These are phyloP conservation scores for Rhodophaea formosa DNA, from an alignment of 2,888 invertebrate genomes.

Conservation along the genomic window DNA sequence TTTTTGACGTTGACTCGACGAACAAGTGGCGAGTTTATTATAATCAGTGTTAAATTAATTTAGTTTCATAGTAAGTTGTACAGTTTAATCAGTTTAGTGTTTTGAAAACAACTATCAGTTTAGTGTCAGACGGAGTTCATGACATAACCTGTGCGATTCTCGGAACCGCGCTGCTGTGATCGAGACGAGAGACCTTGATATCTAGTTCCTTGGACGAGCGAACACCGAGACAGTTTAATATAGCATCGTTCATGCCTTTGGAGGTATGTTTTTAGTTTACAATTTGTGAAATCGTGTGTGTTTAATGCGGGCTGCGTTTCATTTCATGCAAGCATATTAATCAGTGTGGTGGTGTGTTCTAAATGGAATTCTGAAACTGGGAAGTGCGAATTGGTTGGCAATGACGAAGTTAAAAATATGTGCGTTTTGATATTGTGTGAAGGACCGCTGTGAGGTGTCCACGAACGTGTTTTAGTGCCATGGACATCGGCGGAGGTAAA, in stretches of 20 bases:
- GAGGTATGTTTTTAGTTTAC: constrained; percentile 79
- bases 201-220: constrained; percentile 78
- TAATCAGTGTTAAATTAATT: constrained; percentile 24
- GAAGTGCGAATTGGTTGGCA: constrained; percentile 58
- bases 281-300: constrained; percentile 66
- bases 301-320: constrained; percentile 35
- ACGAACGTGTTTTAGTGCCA: constrained; percentile 61
- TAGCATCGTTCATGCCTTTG: constrained; percentile 77
- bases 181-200: constrained; percentile 78
- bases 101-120: constrained; percentile 17
- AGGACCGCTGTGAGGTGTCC: constrained; percentile 64
- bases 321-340: constrained; percentile 36
- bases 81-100: constrained; percentile 9
- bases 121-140: constrained; percentile 37
- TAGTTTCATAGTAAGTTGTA: constrained; percentile 16
- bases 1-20: constrained; percentile 54
- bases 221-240: constrained; percentile 74
- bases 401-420: constrained; percentile 67
- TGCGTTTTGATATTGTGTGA: constrained; percentile 61
- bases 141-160: constrained; percentile 69
- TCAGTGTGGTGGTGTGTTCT: constrained; percentile 63
- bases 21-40: constrained; percentile 36
- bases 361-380: constrained; percentile 53
- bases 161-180: constrained; percentile 70
- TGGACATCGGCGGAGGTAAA: constrained; percentile 78